Evolutionary conservation across 2,888 invertebrate species (phyloP).

Genomic region (Oscheius sp.): DNA sequence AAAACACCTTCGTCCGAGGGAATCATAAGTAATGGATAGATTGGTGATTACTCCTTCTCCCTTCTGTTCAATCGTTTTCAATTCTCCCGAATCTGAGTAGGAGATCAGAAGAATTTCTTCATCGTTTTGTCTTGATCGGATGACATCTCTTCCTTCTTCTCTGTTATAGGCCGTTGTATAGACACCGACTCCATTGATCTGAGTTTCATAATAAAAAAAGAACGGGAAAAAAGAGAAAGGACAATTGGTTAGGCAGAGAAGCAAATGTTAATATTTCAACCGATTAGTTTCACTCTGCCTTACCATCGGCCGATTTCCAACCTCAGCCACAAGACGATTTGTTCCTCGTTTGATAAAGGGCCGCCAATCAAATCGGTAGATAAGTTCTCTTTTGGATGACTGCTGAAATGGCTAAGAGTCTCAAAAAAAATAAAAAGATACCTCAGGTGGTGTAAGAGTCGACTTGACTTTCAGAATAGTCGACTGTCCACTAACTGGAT

Average conservation of each 20-base stretch:
- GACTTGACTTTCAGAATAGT: conserved; percentile 33
- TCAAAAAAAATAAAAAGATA: not conserved
- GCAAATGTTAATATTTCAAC: not conserved
- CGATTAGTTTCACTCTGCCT: no score
- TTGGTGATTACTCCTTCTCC: conserved; percentile 30
- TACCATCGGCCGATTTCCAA: conserved; percentile 62
- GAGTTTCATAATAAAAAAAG: conserved; percentile 11
- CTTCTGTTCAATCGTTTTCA: conserved; percentile 26
- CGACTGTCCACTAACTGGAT: conserved; percentile 28
- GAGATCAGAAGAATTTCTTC: conserved; percentile 38
- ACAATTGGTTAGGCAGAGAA: conserved; percentile 7
- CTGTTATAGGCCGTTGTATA: conserved; percentile 44
- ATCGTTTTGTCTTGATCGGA: conserved; percentile 32
- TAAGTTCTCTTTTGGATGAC: conserved; percentile 80
- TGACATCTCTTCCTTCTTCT: conserved; percentile 30
- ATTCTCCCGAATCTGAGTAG: conserved; percentile 39
- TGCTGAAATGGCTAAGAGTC: conserved; percentile 4
- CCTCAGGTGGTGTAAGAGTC: conserved; percentile 31
- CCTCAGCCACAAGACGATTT: conserved; percentile 52
- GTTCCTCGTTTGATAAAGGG: conserved; percentile 84
- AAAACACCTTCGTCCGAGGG: conserved; percentile 30
- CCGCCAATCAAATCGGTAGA: conserved; percentile 93
- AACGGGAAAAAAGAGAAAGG: not conserved
- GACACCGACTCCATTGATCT: conserved; percentile 54
- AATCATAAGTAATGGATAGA: conserved; percentile 37